phyloP scores from a whole-genome alignment of 1,140 invertebrate genomes.

The Tetraneura akinire region DNA sequence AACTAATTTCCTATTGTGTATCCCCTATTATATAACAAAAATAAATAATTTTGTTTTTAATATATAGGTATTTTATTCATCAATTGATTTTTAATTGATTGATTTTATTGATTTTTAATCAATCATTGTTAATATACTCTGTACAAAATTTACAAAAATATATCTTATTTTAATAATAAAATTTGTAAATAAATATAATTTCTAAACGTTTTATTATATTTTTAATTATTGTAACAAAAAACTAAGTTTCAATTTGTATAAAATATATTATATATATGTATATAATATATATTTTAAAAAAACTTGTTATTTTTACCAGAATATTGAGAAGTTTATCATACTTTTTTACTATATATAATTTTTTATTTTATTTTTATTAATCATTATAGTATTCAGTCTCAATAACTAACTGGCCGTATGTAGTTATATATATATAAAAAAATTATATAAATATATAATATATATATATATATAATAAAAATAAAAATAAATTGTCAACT shows the following conservation, averaged over 20 bases:
- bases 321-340: conserved; percentile 32
- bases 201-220: not conserved
- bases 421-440: conserved; percentile 32
- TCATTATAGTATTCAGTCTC: conserved; percentile 44
- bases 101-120: not conserved
- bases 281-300: not conserved
- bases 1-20: conserved; percentile 41
- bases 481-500: conserved; percentile 25
- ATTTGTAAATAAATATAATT: conserved; percentile 33
- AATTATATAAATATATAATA: conserved; percentile 29
- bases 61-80: not conserved
- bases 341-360: conserved; percentile 21
- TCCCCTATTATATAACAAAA: conserved; percentile 42
- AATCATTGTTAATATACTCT: conserved; percentile 24
- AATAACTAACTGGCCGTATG: conserved; percentile 47
- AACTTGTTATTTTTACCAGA: conserved; percentile 5
- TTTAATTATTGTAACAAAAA: conserved; percentile 19
- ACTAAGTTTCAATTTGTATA: conserved; percentile 6
- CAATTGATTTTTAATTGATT: not conserved
- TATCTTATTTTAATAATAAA: not conserved
- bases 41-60: conserved; percentile 40
- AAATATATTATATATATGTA: not conserved
- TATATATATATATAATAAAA: conserved; percentile 13
- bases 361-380: conserved; percentile 16
- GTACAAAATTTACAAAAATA: conserved; percentile 41